These are phyloP conservation scores for Ictalurus punctatus DNA, from an alignment of 2,113 vertebrate genomes.

Conservation along the genomic window DNA sequence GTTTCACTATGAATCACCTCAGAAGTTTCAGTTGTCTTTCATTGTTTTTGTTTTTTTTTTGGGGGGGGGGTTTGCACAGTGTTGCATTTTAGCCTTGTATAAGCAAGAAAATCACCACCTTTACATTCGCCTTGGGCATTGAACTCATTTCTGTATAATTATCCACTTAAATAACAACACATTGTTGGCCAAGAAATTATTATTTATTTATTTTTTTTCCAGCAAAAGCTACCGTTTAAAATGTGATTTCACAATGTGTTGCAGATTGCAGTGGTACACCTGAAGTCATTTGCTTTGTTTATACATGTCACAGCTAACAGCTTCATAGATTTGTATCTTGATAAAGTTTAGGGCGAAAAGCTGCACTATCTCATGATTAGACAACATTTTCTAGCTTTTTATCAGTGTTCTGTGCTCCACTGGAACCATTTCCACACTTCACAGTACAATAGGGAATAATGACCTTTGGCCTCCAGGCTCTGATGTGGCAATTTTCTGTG, in stretches of 20 bases:
- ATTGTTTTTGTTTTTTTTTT: accelerated
- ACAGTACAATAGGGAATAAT: background rate
- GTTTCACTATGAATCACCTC: background rate
- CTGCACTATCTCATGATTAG: background rate
- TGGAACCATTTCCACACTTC: background rate
- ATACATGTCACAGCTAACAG: conserved; percentile 1
- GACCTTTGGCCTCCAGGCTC: background rate
- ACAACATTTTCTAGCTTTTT: background rate
- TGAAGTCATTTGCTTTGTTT: background rate
- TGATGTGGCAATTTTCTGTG: background rate
- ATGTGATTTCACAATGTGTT: background rate
- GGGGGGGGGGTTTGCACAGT: too few species aligned
- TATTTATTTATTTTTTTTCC: background rate
- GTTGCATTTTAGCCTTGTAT: background rate
- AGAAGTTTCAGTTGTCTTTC: background rate
- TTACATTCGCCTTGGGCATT: background rate
- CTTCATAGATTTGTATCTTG: background rate
- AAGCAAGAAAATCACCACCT: background rate
- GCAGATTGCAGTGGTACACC: background rate
- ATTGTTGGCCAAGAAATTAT: background rate
- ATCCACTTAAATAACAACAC: background rate
- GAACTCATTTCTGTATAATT: background rate
- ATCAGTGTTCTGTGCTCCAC: background rate
- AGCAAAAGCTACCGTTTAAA: background rate
- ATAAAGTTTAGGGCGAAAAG: background rate